Evolutionary conservation across 2,113 vertebrate species (phyloP), one percentile per base, ranked within the genome.

Genomic region (Cyanoderma ruficeps): DNA sequence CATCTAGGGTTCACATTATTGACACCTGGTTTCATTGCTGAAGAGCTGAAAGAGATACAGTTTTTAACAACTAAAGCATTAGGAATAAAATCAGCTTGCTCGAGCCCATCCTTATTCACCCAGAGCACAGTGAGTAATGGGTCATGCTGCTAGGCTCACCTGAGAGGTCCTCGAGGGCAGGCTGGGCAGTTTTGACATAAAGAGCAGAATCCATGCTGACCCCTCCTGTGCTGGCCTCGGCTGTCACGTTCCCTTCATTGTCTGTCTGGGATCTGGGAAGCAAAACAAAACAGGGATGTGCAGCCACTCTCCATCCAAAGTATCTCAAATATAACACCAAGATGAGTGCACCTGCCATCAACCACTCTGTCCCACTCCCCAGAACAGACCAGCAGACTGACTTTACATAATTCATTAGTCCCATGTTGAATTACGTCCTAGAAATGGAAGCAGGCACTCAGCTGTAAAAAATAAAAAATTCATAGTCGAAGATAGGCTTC

Each of bases 221-320:
- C 67, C 98, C 98, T 46, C 98, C 98, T 10, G 98, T 98, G 95
- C 98, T 94, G 59, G 93, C 95, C 96, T 99, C 99, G 1, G 97
- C 94, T 55, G 98, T 98, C 15, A 97, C 95, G 4, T 98, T 98
- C 74, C 98, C 99, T 78, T 99, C 99, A 13, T 97, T 97, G 95
- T 99, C 99, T 33, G 98, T 99, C 98, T 99, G 99, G 30, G 99
- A 99, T 97, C 99, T 99, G 97, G 89, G 84, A 92, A 61, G 92
- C 52, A 97, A 97, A 97, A 93, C 90, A 87, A 77, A 80, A 92
- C 4, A 50, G 44, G 60, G 44, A 61, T 12, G 88, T 50, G 79
- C 83, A 86, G 57, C 67, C 78, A 16, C 77, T 44, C 87, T 69
- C 49, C 70, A 84, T 33, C 46, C 49, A 4, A 82, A 91, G 46